These are phyloP conservation scores for Melieria crassipennis DNA, from an alignment of 2,888 invertebrate species.

Conservation along the genomic window DNA sequence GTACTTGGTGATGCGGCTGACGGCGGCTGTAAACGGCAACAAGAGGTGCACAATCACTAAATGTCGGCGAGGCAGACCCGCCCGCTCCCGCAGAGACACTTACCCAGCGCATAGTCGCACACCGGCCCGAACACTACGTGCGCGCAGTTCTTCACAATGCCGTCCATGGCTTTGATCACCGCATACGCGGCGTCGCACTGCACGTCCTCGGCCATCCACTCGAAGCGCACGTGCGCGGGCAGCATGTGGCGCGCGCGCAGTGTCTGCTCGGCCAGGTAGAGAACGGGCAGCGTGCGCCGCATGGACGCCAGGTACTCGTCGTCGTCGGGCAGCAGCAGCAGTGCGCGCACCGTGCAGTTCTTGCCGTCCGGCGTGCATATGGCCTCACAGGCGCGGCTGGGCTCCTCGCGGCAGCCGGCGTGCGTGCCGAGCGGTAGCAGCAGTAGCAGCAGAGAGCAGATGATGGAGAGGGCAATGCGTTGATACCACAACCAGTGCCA, in stretches of 20 bases:
- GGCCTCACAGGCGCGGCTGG: constrained; percentile 57
- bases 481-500: neutral
- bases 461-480: constrained; percentile 3
- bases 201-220: constrained; percentile 75
- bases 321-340: constrained; percentile 74
- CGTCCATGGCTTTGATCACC: constrained; percentile 77
- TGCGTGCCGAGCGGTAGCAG: neutral
- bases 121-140: constrained; percentile 84
- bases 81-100: constrained; percentile 66
- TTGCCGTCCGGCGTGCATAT: constrained; percentile 48
- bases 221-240: constrained; percentile 70
- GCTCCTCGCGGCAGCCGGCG: constrained; percentile 52
- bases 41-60: no score
- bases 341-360: constrained; percentile 73
- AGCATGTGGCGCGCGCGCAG: constrained; percentile 68
- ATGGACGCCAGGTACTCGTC: constrained; percentile 69
- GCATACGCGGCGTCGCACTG: constrained; percentile 79
- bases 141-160: constrained; percentile 75
- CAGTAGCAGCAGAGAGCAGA: neutral
- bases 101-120: constrained; percentile 84
- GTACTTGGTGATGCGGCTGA: constrained; percentile 82
- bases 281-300: constrained; percentile 71
- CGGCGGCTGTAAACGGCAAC: constrained; percentile 71
- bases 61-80: neutral
- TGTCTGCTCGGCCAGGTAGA: constrained; percentile 72